These are phyloP conservation scores for Brevimyrus niger DNA, from an alignment of 2,113 vertebrate genomes.

Conservation along the genomic window DNA sequence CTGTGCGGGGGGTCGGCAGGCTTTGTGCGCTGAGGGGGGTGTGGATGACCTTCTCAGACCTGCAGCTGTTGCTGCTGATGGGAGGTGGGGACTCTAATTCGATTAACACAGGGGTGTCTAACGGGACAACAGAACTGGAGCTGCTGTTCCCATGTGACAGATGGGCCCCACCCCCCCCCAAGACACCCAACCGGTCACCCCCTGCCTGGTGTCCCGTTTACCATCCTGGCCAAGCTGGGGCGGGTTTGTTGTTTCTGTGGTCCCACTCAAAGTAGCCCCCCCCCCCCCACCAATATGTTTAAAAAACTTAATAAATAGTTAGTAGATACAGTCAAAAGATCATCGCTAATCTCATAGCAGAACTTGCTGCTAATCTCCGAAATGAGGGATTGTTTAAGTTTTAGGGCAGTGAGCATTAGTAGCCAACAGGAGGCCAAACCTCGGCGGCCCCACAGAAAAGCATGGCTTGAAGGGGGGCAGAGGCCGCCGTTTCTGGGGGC, in stretches of 20 bases:
- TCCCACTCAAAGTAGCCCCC: neutral
- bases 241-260: neutral
- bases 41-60: slow-evolving; percentile 28
- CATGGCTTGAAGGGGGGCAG: neutral
- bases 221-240: neutral
- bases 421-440: neutral
- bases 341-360: too few relatives aligned
- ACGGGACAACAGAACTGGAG: slow-evolving; percentile 5
- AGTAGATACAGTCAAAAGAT: neutral
- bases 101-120: slow-evolving; percentile 16
- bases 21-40: slow-evolving; percentile 32
- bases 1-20: neutral
- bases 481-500: neutral
- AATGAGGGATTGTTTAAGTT: neutral
- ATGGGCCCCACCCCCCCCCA: neutral
- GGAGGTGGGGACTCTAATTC: neutral
- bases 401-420: neutral
- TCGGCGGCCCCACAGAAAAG: neutral
- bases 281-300: neutral
- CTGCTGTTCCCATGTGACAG: slow-evolving; percentile 13
- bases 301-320: neutral
- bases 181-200: neutral
- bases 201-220: neutral
- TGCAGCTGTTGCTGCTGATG: slow-evolving; percentile 26
- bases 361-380: neutral